phyloP scores from a whole-genome alignment of 2,113 vertebrate species.

The Burhinus oedicnemus region DNA sequence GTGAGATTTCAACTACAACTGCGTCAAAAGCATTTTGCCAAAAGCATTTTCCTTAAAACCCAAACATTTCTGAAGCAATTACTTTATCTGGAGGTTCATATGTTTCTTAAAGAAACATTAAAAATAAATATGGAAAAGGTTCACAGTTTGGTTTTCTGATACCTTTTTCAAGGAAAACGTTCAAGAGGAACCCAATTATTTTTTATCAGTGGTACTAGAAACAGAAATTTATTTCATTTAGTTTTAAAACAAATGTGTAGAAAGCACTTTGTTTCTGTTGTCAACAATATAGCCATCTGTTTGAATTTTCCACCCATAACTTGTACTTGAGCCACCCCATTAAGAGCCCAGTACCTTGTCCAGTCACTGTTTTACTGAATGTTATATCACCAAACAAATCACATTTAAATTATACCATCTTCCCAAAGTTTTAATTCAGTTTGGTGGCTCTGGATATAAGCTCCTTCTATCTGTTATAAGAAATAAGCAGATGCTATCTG shows the following conservation, averaged over 20 bases:
- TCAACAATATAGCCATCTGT: not conserved
- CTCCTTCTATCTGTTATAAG: not conserved
- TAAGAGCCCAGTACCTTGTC: not conserved
- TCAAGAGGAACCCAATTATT: not conserved
- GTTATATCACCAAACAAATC: conserved; percentile 1
- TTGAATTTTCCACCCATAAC: not conserved
- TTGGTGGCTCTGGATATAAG: conserved; percentile 20
- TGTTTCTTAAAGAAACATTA: not conserved
- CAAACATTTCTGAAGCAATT: not conserved
- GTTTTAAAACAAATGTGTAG: not conserved
- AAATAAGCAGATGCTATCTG: conserved; percentile 8
- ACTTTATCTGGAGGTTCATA: not conserved
- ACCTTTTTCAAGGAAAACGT: not conserved
- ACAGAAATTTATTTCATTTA: not conserved
- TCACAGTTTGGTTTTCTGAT: not conserved
- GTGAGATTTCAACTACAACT: not conserved
- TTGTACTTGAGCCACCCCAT: not conserved
- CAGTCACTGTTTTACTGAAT: not conserved
- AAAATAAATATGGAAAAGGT: accelerated
- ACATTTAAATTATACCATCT: conserved; percentile 19
- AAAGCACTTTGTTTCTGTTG: not conserved
- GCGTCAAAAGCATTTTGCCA: accelerated
- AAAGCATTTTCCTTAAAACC: not conserved
- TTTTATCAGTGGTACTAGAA: not conserved
- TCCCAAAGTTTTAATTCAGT: conserved; percentile 30